Evolutionary conservation across 2,888 invertebrate species (phyloP).

Genomic region (Criorhina ranunculi): DNA sequence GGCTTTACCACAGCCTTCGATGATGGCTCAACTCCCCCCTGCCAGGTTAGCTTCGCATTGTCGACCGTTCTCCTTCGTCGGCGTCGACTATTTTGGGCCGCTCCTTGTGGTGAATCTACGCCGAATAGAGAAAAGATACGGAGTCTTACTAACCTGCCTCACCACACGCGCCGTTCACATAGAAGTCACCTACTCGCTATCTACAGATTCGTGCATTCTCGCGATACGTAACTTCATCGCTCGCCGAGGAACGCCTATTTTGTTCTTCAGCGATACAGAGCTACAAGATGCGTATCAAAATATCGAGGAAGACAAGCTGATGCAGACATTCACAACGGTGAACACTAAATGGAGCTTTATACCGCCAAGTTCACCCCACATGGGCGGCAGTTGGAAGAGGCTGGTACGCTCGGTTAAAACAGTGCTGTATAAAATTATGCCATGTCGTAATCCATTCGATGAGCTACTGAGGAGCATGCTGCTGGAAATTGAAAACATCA

Average conservation of each 20-base stretch:
- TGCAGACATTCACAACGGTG: neutral
- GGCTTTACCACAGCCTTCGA: no score
- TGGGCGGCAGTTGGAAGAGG: constrained; percentile 69
- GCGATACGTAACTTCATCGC: constrained; percentile 28
- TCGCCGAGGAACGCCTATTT: constrained; percentile 24
- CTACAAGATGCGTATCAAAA: neutral
- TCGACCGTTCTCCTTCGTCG: neutral
- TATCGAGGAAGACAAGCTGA: neutral
- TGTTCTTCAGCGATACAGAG: neutral
- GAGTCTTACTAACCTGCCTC: constrained; percentile 58
- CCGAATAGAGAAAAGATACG: constrained; percentile 60
- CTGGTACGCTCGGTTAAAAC: constrained; percentile 60
- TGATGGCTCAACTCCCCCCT: no score
- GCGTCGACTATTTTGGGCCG: neutral
- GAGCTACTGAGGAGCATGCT: constrained; percentile 64
- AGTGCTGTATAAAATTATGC: constrained; percentile 54
- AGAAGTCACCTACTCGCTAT: constrained; percentile 13
- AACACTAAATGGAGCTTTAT: constrained; percentile 76
- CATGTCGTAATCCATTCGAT: constrained; percentile 66
- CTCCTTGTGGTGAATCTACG: neutral
- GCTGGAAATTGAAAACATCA: constrained; percentile 55
- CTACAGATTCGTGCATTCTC: neutral
- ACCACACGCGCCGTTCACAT: constrained; percentile 69
- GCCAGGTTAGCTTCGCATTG: no score
- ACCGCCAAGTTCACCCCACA: constrained; percentile 74